Percentiles rank a stretch among this genome's conserved stretches.
Evolutionary conservation across 2,888 invertebrate genomes (phyloP).

Genomic region (Himalopsyche japonica): DNA sequence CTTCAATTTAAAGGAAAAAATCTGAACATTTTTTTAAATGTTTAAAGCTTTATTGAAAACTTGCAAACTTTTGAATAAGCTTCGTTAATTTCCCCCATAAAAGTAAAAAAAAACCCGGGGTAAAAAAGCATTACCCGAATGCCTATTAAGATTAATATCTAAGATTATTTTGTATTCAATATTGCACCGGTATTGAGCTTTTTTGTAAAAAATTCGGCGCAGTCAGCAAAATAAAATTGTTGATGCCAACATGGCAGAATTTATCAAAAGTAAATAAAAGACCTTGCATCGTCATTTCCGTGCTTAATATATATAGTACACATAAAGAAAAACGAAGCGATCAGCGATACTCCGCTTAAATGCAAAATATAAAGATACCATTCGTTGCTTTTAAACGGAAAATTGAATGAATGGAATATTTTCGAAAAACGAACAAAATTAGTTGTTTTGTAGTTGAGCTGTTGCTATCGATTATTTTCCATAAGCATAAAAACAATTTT

Average conservation of each 20-base stretch:
- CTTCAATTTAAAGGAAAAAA: too few species aligned
- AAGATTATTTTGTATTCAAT: not conserved
- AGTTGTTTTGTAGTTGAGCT: too few species aligned
- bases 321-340: slow-evolving; percentile 18
- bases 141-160: not conserved
- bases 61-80: too few species aligned
- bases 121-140: too few species aligned
- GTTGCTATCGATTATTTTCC: too few species aligned
- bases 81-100: too few species aligned
- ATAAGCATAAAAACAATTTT: too few species aligned
- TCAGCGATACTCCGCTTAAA: slow-evolving; percentile 7
- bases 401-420: slow-evolving; percentile 3
- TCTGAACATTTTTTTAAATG: too few species aligned
- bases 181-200: not conserved
- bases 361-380: not conserved
- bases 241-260: slow-evolving; percentile 31
- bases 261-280: slow-evolving; percentile 36
- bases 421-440: not conserved
- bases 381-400: not conserved
- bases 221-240: slow-evolving; percentile 23
- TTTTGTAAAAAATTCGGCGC: slow-evolving; percentile 10
- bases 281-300: slow-evolving; percentile 16
- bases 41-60: too few species aligned
- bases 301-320: slow-evolving; percentile 3
- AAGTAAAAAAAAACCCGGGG: too few species aligned